Evolutionary conservation across 1,140 invertebrate genomes (phyloP).

Genomic region (Zaprionus gabonicus): DNA sequence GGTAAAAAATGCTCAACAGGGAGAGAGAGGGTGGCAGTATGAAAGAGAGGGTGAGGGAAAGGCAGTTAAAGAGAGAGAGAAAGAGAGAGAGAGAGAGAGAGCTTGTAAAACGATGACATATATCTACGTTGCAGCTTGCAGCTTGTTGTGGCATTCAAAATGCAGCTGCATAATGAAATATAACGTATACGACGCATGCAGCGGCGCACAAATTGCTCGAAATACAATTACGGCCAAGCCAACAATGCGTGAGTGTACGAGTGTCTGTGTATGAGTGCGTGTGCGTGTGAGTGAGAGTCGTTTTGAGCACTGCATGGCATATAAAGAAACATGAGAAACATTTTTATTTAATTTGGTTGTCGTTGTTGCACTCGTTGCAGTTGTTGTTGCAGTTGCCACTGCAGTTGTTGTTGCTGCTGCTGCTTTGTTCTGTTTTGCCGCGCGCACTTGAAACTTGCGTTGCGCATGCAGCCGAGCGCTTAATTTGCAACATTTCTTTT

Average conservation of each 20-base stretch:
- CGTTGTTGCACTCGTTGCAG: slow-evolving; percentile 33
- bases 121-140: slow-evolving; percentile 36
- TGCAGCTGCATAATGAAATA: slow-evolving; percentile 67
- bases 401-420: slow-evolving; percentile 16
- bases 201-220: slow-evolving; percentile 58
- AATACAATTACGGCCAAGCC: slow-evolving; percentile 66
- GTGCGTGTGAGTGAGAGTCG: not conserved
- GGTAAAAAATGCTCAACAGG: not conserved
- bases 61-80: not conserved
- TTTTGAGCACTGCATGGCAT: slow-evolving; percentile 35
- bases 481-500: slow-evolving; percentile 80
- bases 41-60: not conserved
- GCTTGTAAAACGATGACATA: slow-evolving; percentile 63
- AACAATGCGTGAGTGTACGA: slow-evolving; percentile 35
- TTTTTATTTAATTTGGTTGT: slow-evolving; percentile 79
- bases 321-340: slow-evolving; percentile 56
- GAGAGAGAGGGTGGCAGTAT: not conserved
- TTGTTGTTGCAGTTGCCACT: slow-evolving; percentile 14
- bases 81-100: not conserved
- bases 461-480: slow-evolving; percentile 70
- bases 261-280: slow-evolving; percentile 5
- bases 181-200: slow-evolving; percentile 56
- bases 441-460: slow-evolving; percentile 72
- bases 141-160: slow-evolving; percentile 48
- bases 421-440: slow-evolving; percentile 41